Evolutionary conservation across 2,888 invertebrate genomes (phyloP), one percentile per base, ranked within the genome.

Genomic region (Drosophila acutilabella): DNA sequence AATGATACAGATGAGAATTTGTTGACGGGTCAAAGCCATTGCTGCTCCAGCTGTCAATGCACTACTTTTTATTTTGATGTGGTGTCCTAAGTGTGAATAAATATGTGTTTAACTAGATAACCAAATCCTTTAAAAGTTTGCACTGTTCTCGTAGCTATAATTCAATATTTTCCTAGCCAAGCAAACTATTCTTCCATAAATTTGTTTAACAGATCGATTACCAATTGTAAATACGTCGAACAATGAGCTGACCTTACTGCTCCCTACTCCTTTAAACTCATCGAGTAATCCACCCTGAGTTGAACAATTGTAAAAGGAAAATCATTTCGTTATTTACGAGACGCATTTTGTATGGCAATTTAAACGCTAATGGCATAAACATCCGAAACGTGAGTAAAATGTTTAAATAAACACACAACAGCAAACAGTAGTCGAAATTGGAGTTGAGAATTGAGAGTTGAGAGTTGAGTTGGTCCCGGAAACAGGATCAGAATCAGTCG

Each of bases 281-380:
- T 13, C 13, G 36, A 0, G 7, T 13, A 36, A 30, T 13, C 51
- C 14, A 6, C 4, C 14, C 44, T 3, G 10, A 42, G 38, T 33
- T 52, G 41, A 72, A 54, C 62, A 48, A 71, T 74, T 59, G 61
- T 44, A 47, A 69, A 71, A 65, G 69, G 73, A 77, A 74, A 71
- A 68, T 47, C 71, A 68, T 80, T 89, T 71, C 77, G 71, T 78
- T 88, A 85, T 85, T 88, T 88, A 88, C 83, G 82, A 78, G 80
- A 74, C 80, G 81, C 88, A 75, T 72, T 88, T 81, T 84, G 89
- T 84, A 87, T 87, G 90, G 88, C 87, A 90, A 89, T 91, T 90
- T 90, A 90, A 85, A 88, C 90, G 91, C 90, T 91, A 91, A 91
- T 90, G 91, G 91, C 90, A 91, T 89, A 91, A 91, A 91, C 91